Evolutionary conservation across 1,140 invertebrate species (phyloP).

Genomic region (Pararge aegeria): DNA sequence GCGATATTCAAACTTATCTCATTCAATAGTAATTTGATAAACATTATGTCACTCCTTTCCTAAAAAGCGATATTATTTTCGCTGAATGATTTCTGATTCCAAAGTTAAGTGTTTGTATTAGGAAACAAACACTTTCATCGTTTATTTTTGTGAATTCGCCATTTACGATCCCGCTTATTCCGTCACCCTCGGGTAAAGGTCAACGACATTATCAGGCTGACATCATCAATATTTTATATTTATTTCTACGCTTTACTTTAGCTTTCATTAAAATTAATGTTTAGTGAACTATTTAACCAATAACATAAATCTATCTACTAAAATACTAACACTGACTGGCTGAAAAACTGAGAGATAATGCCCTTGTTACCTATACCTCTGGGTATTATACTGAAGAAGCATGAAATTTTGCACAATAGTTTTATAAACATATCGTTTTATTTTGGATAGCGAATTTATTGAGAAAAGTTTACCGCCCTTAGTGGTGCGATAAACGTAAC

Average conservation of each 20-base stretch:
- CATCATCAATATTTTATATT: conserved; percentile 47
- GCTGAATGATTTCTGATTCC: neutral
- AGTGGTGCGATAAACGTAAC: too few species aligned
- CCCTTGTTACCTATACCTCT: too few species aligned
- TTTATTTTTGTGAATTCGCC: conserved; percentile 12
- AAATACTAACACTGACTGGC: too few species aligned
- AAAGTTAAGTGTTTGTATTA: conserved; percentile 1
- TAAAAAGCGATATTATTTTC: conserved; percentile 1
- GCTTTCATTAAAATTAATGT: neutral
- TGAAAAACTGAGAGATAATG: too few species aligned
- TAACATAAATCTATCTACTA: conserved; percentile 1
- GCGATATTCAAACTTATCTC: neutral
- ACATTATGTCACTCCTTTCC: neutral
- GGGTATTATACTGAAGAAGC: too few species aligned
- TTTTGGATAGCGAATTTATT: too few species aligned
- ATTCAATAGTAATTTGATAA: neutral
- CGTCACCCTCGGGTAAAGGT: conserved; percentile 30
- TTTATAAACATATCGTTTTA: too few species aligned
- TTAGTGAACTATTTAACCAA: neutral
- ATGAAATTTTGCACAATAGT: too few species aligned
- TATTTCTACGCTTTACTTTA: neutral
- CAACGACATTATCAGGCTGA: conserved; percentile 41
- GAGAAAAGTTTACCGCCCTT: too few species aligned
- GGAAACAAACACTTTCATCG: conserved; percentile 6
- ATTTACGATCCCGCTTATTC: conserved; percentile 21